Evolutionary conservation across 2,113 vertebrate genomes (phyloP).

Genomic region (Dascyllus trimaculatus): DNA sequence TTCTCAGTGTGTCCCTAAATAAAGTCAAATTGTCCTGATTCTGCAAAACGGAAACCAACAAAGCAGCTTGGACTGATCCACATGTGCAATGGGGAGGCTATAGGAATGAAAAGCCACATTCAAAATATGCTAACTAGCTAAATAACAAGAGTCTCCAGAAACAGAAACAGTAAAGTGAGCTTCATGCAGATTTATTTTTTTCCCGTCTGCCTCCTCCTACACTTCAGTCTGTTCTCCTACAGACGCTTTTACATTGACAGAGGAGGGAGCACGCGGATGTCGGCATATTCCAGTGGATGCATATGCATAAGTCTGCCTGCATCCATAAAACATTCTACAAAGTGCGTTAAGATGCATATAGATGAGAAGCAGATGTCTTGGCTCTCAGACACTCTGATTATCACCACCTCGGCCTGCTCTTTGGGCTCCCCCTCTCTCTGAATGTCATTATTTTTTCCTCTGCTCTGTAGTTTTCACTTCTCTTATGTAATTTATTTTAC

Average conservation of each 20-base stretch:
- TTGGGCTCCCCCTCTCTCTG: constrained; percentile 15
- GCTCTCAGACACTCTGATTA: constrained; percentile 20
- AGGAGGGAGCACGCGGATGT: background rate
- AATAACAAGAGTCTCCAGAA: too few species aligned
- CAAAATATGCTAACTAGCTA: too few species aligned
- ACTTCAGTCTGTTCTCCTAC: background rate
- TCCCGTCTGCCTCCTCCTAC: background rate
- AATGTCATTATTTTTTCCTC: background rate
- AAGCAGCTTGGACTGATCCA: too few species aligned
- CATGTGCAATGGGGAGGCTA: too few species aligned
- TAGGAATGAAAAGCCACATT: too few species aligned
- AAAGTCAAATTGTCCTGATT: too few species aligned
- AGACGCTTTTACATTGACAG: background rate
- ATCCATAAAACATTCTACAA: background rate
- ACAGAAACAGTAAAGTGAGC: background rate
- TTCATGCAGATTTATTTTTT: background rate
- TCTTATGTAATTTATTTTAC: background rate
- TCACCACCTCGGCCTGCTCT: constrained; percentile 34
- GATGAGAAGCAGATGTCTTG: constrained; percentile 40
- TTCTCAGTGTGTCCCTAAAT: too few species aligned
- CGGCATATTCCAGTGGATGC: background rate
- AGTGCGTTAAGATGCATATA: background rate
- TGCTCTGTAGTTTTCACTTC: background rate
- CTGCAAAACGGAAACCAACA: too few species aligned
- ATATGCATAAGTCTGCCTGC: background rate